Base-by-base conservation (phyloP, 2,797 vertebrate species). In the Syngnathus acus region DNA sequence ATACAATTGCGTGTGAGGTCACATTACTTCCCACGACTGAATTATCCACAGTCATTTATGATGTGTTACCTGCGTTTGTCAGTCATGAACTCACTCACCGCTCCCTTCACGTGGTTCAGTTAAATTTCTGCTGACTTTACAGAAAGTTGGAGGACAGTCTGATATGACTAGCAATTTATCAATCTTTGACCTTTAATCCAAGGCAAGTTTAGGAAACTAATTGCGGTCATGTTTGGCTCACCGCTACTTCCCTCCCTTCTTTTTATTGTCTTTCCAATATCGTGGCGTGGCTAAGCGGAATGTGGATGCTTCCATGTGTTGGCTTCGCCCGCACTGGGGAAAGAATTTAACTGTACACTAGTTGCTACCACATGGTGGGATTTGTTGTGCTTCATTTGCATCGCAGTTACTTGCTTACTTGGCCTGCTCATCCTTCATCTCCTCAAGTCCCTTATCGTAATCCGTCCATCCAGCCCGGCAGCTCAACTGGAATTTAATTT, bases 321-420 rank as follows among this genome's bases (percentile, higher is more conserved):
- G 53, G 68, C 74, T 66, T 62, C 59, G 60, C 77, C 78, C 75
- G 11, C 50, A 73, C 32, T 78, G 80, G 77, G 43, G 1, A 37
- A 86, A 79, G 84, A 87, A 87, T 87, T 84, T 85, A 60, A 83
- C 80, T 83, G 76, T 77, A 80, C 72, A 45, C 72, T 86, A 88
- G 87, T 88, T 87, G 82, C 72, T 89, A 67, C 84, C 88, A 89
- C 81, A 89, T 89, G 87, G 82, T 77, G 64, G 32, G 55, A 70
- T 78, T 75, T 80, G 78, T 80, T 82, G 60, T 83, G 74, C 81
- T 76, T 81, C 73, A 84, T 81, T 65, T 72, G 65, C 50, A 65
- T 17, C 64, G 48, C 71, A 62, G 74, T 82, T 69, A 62, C 39
- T 58, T 65, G 77, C 69, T 66, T 70, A 48, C 23, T 58, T 72